Conservation (phyloP, 2,888 invertebrate species). For the Carterocephalus palaemon region DNA sequence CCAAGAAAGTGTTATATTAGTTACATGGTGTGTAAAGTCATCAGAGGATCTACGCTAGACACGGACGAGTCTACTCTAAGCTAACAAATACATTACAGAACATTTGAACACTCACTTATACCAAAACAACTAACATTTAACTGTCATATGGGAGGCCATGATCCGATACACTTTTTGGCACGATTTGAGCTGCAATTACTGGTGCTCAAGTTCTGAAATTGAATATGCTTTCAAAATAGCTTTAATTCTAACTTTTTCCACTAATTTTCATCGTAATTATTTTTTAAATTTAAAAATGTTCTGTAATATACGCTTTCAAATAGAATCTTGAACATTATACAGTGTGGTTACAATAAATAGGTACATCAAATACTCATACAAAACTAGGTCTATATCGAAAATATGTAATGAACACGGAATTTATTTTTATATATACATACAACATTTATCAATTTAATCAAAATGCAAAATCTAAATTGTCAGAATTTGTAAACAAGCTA, state of each 20-base stretch:
- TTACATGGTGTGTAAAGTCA: too few species aligned
- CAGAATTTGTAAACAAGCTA: conserved; percentile 7
- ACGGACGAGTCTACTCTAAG: conserved; percentile 17
- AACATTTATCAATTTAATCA: conserved; percentile 31
- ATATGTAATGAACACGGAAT: conserved; percentile 52
- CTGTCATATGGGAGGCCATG: too few species aligned
- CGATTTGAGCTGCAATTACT: neutral
- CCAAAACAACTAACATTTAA: too few species aligned
- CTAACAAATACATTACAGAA: conserved; percentile 15
- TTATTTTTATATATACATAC: conserved; percentile 48
- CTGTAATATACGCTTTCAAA: conserved; percentile 4
- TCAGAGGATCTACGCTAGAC: conserved; percentile 8
- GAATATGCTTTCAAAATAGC: too few species aligned
- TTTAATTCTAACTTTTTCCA: too few species aligned
- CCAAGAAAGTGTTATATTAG: too few species aligned
- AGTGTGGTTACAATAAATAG: conserved; percentile 1
- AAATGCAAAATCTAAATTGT: conserved; percentile 8
- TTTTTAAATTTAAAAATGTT: conserved; percentile 8
- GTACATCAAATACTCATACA: conserved; percentile 46
- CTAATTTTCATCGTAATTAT: neutral
- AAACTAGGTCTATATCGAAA: conserved; percentile 51
- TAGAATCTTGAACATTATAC: conserved; percentile 2
- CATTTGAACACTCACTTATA: conserved; percentile 3
- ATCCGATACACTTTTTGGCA: too few species aligned
- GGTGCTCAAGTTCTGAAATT: too few species aligned